Conservation (phyloP, 2,113 vertebrate species). For the Peromyscus maniculatus region DNA sequence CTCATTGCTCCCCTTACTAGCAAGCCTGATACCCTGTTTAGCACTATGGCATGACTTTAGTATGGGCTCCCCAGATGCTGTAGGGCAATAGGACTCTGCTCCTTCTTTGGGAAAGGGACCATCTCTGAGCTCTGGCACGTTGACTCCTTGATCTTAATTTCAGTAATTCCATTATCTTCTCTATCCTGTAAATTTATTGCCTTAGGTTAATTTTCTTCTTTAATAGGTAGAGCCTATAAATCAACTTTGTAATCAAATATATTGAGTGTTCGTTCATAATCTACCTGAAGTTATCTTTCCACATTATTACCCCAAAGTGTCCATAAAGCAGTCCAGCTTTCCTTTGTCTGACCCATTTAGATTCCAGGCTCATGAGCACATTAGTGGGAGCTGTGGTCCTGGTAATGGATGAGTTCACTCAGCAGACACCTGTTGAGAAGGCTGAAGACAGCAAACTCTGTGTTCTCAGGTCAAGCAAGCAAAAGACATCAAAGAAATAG, state of each 20-base stretch:
- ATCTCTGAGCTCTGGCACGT: background rate
- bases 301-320: conserved; percentile 25
- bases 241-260: conserved; percentile 56
- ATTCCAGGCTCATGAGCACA: conserved; percentile 44
- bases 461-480: background rate
- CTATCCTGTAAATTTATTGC: conserved; percentile 6
- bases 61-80: background rate
- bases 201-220: conserved; percentile 16
- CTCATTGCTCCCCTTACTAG: background rate
- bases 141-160: conserved; percentile 50
- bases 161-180: conserved; percentile 38
- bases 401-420: conserved; percentile 5
- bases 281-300: conserved; percentile 53
- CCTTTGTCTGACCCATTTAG: conserved; percentile 54
- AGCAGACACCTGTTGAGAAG: background rate
- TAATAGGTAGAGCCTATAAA: conserved; percentile 48
- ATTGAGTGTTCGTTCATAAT: conserved; percentile 56
- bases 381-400: background rate
- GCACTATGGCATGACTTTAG: background rate
- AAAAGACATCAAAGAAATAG: background rate
- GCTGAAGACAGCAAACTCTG: background rate
- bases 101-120: too few species aligned
- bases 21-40: background rate
- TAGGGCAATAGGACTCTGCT: background rate
- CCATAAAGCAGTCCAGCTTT: background rate